Conservation (phyloP, 2,888 invertebrate genomes). For the Lepidocyrtoides sp. region DNA sequence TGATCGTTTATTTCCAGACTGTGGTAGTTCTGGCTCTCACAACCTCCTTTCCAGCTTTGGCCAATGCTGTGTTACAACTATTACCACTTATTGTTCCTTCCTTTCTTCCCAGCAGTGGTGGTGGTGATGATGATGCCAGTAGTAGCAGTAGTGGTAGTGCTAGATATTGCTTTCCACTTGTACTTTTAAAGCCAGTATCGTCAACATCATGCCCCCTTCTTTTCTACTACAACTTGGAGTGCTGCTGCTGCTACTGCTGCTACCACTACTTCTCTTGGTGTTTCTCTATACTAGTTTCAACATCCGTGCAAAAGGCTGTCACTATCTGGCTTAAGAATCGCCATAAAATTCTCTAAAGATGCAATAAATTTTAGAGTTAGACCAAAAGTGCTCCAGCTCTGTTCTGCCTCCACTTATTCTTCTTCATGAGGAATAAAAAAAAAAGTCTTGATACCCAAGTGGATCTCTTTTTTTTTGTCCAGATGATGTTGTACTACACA, state of each 20-base stretch:
- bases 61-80: constrained; percentile 30
- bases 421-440: constrained; percentile 61
- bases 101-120: not conserved
- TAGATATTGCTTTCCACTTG: not conserved
- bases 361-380: constrained; percentile 78
- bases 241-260: not conserved
- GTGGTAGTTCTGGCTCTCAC: constrained; percentile 16
- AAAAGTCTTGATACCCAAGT: constrained; percentile 39
- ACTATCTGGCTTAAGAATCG: constrained; percentile 75
- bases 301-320: constrained; percentile 58
- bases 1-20: constrained; percentile 54
- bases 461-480: constrained; percentile 11
- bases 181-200: not conserved
- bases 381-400: constrained; percentile 56
- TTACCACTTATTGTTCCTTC: constrained; percentile 42
- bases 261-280: not conserved
- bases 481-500: constrained; percentile 28
- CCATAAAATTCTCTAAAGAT: constrained; percentile 79
- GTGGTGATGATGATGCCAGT: constrained; percentile 27
- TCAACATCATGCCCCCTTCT: constrained; percentile 50
- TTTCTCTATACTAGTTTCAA: constrained; percentile 1
- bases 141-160: not conserved
- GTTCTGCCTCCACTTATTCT: constrained; percentile 41
- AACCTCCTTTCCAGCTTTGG: constrained; percentile 23
- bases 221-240: not conserved